Percentiles rank a stretch among this genome's conserved stretches.
Evolutionary conservation across 64 coral and sea anemone species (phyloP).

Genomic region (Montipora foliosa): DNA sequence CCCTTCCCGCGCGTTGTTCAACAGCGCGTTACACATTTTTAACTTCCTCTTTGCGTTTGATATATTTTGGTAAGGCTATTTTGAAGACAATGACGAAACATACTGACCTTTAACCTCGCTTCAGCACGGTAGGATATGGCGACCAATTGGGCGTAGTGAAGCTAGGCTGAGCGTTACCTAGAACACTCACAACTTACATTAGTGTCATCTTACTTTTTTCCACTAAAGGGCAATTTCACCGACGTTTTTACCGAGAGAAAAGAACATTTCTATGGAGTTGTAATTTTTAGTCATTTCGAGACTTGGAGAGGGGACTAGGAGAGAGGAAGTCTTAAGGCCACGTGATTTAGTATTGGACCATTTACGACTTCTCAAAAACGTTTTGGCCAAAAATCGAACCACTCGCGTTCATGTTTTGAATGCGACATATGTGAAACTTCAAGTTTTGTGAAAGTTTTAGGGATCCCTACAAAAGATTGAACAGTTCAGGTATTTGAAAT

Average conservation of each 20-base stretch:
- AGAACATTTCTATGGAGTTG: no score
- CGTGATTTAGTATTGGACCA: constrained; percentile 37
- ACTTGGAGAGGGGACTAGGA: background rate
- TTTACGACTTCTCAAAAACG: background rate
- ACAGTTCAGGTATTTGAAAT: background rate
- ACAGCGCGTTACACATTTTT: background rate
- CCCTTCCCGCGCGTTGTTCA: background rate
- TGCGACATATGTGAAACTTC: background rate
- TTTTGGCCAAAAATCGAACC: no score
- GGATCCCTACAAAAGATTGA: background rate
- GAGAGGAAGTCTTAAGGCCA: constrained; percentile 50
- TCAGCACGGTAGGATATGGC: background rate
- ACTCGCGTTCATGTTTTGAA: no score
- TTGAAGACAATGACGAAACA: constrained; percentile 31
- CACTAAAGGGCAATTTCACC: no score
- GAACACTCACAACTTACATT: background rate
- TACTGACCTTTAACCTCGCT: constrained; percentile 8
- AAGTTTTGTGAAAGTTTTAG: background rate
- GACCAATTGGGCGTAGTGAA: background rate
- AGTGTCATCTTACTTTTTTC: background rate
- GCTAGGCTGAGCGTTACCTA: background rate
- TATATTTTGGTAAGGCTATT: background rate
- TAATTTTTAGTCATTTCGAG: no score
- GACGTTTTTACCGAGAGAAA: background rate
- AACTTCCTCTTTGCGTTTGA: background rate